Evolutionary conservation across 2,888 invertebrate species (phyloP).

Genomic region (Pherbina coryleti): DNA sequence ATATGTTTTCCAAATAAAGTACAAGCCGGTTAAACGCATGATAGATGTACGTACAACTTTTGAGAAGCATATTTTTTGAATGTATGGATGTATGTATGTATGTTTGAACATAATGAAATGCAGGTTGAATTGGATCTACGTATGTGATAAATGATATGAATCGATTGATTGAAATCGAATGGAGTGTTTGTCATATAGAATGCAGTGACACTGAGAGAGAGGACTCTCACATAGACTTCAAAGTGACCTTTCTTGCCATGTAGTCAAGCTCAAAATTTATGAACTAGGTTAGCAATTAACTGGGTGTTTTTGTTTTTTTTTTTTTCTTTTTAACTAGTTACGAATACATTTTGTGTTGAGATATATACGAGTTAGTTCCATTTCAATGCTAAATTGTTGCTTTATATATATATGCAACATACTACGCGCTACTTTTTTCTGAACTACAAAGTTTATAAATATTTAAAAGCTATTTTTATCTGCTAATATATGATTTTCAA

Average conservation of each 20-base stretch:
- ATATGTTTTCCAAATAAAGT: constrained; percentile 2
- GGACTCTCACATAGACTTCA: background rate
- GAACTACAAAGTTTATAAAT: background rate
- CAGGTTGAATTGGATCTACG: background rate
- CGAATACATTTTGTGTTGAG: background rate
- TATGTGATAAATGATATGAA: background rate
- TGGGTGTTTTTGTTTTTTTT: background rate
- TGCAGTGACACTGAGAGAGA: background rate
- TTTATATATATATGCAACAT: background rate
- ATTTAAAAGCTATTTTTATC: background rate
- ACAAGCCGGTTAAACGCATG: background rate
- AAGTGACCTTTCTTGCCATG: background rate
- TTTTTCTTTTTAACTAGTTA: background rate
- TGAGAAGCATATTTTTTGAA: background rate
- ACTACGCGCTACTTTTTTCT: background rate
- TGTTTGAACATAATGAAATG: background rate
- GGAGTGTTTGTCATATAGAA: background rate
- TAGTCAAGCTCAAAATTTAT: background rate
- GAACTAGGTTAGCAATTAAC: background rate
- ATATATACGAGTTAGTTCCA: background rate
- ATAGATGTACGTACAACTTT: background rate
- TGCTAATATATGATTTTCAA: background rate
- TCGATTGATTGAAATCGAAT: background rate
- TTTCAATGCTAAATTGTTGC: background rate
- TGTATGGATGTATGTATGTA: too few species aligned